phyloP scores from a whole-genome alignment of 2,797 vertebrate genomes.

The Anguilla anguilla region DNA sequence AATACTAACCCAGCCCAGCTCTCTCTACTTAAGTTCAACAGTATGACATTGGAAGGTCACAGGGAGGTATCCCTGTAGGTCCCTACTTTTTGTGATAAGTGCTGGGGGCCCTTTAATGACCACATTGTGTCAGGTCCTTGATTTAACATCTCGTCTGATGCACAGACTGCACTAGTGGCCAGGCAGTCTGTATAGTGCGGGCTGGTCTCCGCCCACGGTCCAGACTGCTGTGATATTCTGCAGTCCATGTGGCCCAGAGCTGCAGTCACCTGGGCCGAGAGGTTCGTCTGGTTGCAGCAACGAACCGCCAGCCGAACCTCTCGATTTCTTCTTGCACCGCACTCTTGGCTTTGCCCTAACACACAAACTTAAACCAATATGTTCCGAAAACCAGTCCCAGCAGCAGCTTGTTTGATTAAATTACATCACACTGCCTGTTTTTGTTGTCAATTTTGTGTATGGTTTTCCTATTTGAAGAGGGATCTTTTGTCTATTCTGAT shows the following conservation, averaged over 20 bases:
- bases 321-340: neutral
- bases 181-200: too few relatives aligned
- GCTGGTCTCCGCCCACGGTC: neutral
- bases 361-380: conserved; percentile 26
- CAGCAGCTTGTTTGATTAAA: neutral
- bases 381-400: conserved; percentile 3
- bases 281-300: too few relatives aligned
- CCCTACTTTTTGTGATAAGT: neutral
- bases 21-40: too few relatives aligned
- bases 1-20: neutral
- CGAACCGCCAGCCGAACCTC: too few relatives aligned
- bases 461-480: neutral
- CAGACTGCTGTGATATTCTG: neutral
- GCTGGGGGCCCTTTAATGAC: too few relatives aligned
- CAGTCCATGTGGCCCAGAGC: neutral
- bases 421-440: conserved; percentile 5
- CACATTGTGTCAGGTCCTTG: too few relatives aligned
- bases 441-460: neutral
- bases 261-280: neutral
- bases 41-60: neutral
- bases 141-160: neutral
- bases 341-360: neutral
- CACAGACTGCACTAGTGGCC: neutral
- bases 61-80: neutral
- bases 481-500: neutral